Conservation (phyloP, 2,113 vertebrate species). For the Hoplias malabaricus region DNA sequence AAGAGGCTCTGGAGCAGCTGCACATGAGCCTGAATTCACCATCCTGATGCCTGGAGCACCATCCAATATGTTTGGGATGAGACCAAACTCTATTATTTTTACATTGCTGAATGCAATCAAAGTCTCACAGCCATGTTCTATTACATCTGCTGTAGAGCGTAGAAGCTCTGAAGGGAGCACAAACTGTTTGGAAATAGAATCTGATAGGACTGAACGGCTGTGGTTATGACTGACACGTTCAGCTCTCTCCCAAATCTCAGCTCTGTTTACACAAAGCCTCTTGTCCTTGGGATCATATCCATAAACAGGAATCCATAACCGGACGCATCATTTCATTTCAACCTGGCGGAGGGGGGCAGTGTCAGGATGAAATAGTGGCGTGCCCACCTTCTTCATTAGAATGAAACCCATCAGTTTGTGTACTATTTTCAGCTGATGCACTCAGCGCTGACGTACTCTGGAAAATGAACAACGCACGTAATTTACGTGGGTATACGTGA, state of each 20-base stretch:
- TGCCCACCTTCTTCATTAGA: slow-evolving; percentile 66
- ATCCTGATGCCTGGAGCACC: no score
- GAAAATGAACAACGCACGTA: slow-evolving; percentile 64
- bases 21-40: no score
- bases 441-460: slow-evolving; percentile 57
- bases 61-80: no score
- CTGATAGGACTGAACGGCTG: background rate
- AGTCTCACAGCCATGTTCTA: no score
- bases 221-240: slow-evolving; percentile 30
- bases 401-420: slow-evolving; percentile 58
- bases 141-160: no score
- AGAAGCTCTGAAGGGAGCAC: no score
- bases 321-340: slow-evolving; percentile 72
- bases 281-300: slow-evolving; percentile 67
- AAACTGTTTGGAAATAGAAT: no score
- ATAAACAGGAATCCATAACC: slow-evolving; percentile 62
- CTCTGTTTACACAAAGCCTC: slow-evolving; percentile 65
- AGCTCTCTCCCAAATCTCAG: slow-evolving; percentile 49
- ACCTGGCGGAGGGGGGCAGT: slow-evolving; percentile 63
- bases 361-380: slow-evolving; percentile 65
- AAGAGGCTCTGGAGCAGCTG: no score
- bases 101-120: no score
- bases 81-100: no score
- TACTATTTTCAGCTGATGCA: slow-evolving; percentile 62
- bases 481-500: no score